Evolutionary conservation across 2,797 vertebrate genomes (phyloP), one percentile per base, ranked within the genome.

Genomic region (Sphenodon punctatus): DNA sequence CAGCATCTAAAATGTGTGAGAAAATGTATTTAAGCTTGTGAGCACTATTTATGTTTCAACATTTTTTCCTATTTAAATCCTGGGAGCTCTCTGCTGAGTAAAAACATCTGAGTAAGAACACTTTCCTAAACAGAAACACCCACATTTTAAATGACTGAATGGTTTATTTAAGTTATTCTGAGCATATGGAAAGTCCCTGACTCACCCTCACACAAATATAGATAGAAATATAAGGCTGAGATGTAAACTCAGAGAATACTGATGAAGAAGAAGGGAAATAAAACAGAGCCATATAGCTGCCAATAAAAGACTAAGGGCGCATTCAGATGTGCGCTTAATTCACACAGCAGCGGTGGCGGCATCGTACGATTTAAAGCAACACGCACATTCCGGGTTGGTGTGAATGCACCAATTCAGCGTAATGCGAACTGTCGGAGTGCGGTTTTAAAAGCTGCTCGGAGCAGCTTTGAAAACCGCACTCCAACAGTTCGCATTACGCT

Each of bases 51-150:
- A 80, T 93, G 70, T 81, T 92, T 86, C 46, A 80, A 85, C 91
- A 90, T 67, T 82, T 75, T 88, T 90, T n/a, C n/a, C 43, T 87
- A 85, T 93, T 90, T 83, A 91, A 93, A 92, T 89, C 82, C 88
- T 80, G 76, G 75, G 36, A 83, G 36, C 56, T 78, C 70, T 66
- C 39, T 86, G 51, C 67, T 90, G 82, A 91, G 45, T 85, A 87
- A 87, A 93, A 93, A 89, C 93, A 93, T 90, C 86, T 94, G 91
- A 72, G n/a, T n/a, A n/a, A n/a, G n/a, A n/a, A n/a, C n/a, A n/a
- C 43, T 49, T 56, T 36, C 23, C 74, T 92, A 85, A 92, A 89
- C 79, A 88, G 80, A 67, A 93, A 90, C 82, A 84, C 81, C 75
- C 82, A 88, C 70, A 74, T 92, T 92, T 92, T 78, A 86, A 89